A percentile compares a stretch with the other conserved stretches of the same genome.
Conservation (phyloP, 2,797 vertebrate species). For the Cyprinella venusta region DNA sequence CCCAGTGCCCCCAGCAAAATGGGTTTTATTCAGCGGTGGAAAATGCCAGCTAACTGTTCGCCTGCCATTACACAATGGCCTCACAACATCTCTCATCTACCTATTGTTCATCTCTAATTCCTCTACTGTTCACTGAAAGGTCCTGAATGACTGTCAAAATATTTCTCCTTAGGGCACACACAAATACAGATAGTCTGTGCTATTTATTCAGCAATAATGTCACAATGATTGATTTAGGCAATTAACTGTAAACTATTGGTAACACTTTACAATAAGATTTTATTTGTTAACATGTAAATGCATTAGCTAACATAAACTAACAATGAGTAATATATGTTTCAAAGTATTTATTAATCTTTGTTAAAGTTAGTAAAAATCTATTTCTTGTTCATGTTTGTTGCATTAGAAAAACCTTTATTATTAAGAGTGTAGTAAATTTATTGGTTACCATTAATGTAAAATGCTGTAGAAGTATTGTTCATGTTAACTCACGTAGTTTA, state of each 20-base stretch:
- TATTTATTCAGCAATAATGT: slow-evolving; percentile 39
- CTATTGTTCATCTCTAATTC: slow-evolving; percentile 58
- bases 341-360: not conserved
- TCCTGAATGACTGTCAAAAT: slow-evolving; percentile 49
- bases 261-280: not conserved
- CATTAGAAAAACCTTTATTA: not conserved
- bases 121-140: slow-evolving; percentile 66
- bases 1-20: slow-evolving; percentile 11
- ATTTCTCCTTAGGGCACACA: slow-evolving; percentile 12
- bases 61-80: slow-evolving; percentile 30
- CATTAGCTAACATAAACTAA: not conserved
- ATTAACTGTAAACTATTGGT: not conserved
- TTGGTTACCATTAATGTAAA: not conserved
- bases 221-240: not conserved
- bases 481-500: not conserved
- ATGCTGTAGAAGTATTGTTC: not conserved
- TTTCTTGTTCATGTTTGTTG: not conserved
- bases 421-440: not conserved
- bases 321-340: not conserved
- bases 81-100: slow-evolving; percentile 42
- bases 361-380: not conserved
- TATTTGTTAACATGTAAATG: not conserved
- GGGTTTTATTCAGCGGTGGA: slow-evolving; percentile 57
- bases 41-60: slow-evolving; percentile 46
- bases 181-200: not conserved